These are phyloP conservation scores for Microchirus variegatus DNA, from an alignment of 2,797 vertebrate species.

Conservation along the genomic window DNA sequence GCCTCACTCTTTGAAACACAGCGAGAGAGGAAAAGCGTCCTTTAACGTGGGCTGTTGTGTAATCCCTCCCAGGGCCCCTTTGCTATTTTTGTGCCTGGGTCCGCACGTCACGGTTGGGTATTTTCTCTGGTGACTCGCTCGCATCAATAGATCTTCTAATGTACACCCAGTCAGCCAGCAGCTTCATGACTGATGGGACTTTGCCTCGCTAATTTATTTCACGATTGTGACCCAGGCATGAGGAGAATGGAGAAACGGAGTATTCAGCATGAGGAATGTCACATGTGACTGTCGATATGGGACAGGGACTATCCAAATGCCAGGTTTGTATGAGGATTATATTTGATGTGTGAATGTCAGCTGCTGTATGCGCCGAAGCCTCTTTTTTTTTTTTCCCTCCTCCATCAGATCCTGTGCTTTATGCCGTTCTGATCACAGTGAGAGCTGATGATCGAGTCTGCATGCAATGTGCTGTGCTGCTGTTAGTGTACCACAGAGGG, in stretches of 20 bases:
- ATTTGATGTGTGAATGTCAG: conserved; percentile 72
- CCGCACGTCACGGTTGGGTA: conserved; percentile 99
- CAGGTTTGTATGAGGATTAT: conserved; percentile 89
- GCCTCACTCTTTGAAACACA: conserved; percentile 54
- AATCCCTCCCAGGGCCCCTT: conserved; percentile 98
- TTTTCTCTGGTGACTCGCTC: conserved; percentile 99
- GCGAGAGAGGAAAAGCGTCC: conserved; percentile 85
- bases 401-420: conserved; percentile 47
- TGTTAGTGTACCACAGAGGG: conserved; percentile 26
- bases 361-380: conserved; percentile 48
- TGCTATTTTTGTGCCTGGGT: conserved; percentile 99
- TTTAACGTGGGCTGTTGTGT: conserved; percentile 98
- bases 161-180: conserved; percentile 90
- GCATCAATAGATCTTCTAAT: conserved; percentile 99
- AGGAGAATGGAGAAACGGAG: conserved; percentile 87
- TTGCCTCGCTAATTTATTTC: conserved; percentile 77
- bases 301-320: conserved; percentile 83
- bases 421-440: conserved; percentile 44
- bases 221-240: conserved; percentile 70
- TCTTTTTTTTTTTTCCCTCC: conserved; percentile 14
- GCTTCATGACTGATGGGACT: conserved; percentile 94
- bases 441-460: conserved; percentile 51
- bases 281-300: conserved; percentile 90
- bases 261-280: conserved; percentile 87
- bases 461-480: conserved; percentile 43